phyloP scores from a whole-genome alignment of 2,888 invertebrate genomes.

The Dichetophora obliterata region DNA sequence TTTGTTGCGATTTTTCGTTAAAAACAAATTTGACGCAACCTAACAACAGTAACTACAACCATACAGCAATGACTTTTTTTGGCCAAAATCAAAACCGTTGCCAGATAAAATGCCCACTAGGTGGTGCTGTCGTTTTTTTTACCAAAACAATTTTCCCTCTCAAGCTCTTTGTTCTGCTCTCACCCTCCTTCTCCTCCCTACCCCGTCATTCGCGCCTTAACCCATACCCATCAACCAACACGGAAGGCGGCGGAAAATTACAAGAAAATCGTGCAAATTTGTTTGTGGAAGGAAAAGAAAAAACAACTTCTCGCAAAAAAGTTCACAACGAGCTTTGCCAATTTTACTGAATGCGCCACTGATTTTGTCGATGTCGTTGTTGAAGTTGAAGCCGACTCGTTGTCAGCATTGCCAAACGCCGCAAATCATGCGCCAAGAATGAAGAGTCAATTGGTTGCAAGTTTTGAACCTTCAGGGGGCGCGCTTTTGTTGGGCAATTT shows the following conservation, averaged over 20 bases:
- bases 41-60: conserved; percentile 4
- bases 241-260: conserved; percentile 56
- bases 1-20: conserved; percentile 18
- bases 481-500: conserved; percentile 24
- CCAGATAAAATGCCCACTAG: not conserved
- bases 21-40: conserved; percentile 27
- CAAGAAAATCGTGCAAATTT: conserved; percentile 65
- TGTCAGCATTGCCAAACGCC: conserved; percentile 11
- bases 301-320: not conserved
- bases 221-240: not conserved
- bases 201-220: too few species aligned
- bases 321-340: conserved; percentile 18
- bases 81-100: not conserved
- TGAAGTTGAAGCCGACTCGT: not conserved
- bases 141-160: conserved; percentile 6
- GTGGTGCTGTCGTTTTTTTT: conserved; percentile 23
- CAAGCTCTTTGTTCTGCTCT: not conserved
- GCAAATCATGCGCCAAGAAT: conserved; percentile 28
- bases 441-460: conserved; percentile 32
- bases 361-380: not conserved
- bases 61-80: not conserved
- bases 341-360: conserved; percentile 27
- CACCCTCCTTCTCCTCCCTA: too few species aligned
- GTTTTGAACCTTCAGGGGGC: conserved; percentile 18
- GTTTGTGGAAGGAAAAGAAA: not conserved